Evolutionary conservation across 2,113 vertebrate species (phyloP), one percentile per base, ranked within the genome.

Genomic region (Osmerus eperlanus): DNA sequence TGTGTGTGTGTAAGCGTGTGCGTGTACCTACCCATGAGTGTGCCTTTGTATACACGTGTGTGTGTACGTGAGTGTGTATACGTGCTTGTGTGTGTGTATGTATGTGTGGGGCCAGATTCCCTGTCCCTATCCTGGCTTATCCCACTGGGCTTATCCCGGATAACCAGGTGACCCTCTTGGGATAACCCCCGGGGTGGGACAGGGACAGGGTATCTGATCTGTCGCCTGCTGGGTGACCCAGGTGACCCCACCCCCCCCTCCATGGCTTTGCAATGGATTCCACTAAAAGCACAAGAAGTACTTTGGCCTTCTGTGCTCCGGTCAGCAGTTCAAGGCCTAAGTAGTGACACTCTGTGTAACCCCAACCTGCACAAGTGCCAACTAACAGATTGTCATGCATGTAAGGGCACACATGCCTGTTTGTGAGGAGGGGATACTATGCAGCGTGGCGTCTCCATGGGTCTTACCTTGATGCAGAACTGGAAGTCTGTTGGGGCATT

Each of bases 381-480:
- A 47, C 9, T 12, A 11, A 47, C 41, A 47, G 41, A 12, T 12
- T 47, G 41, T 11, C 5, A 47, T 47, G 41, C 41, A 47, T 47
- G 41, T 47, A 47, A 36, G 7, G 32, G 32, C 32, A 28, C 25
- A 28, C 25, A 3, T 28, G 25, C 25, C 25, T 28, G 25, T 36
- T 36, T 36, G 32, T 36, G 1, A 36, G 32, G 4, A 36, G 32
- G 4, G 32, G 32, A 7, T 36, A 6, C 41, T 2, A 47, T 47
- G 41, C 9, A 47, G 7, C 8, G 5, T 36, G 32, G 32, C 5
- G 41, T 47, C 41, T 47, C 9, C 9, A 54, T 79, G 51, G 47
- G 4, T 71, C 75, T 80, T 92, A 98, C 96, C 95, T 97, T 98
- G 79, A 98, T 94, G 90, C 96, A 95, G 90, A 98, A 95, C 84